Evolutionary conservation across 2,888 invertebrate species (phyloP).

Genomic region (Chromoteleia sp.): DNA sequence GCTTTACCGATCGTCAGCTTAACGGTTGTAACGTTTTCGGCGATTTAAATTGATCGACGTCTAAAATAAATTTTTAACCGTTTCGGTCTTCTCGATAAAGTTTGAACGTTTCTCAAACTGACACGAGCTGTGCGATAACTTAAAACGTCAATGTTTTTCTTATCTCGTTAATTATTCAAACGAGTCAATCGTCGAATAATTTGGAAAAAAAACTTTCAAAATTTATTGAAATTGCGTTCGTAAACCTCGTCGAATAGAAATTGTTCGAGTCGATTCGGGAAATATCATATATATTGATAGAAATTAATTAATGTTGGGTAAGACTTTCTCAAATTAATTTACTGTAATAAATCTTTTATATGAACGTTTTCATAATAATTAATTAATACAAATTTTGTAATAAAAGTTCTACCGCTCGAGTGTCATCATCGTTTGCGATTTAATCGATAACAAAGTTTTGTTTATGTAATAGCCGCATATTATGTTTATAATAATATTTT

Average conservation of each 20-base stretch:
- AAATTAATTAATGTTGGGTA: conserved; percentile 14
- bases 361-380: neutral
- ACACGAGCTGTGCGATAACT: conserved; percentile 2
- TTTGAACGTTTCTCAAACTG: neutral
- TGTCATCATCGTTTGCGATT: too few relatives aligned
- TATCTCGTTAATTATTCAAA: conserved; percentile 7
- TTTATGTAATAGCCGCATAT: too few relatives aligned
- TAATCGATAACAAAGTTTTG: too few relatives aligned
- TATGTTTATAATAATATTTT: too few relatives aligned
- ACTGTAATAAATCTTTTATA: conserved; percentile 8
- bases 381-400: conserved; percentile 12
- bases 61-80: too few relatives aligned
- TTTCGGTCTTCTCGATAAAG: too few relatives aligned
- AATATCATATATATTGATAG: neutral
- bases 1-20: too few relatives aligned
- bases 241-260: neutral
- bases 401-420: neutral
- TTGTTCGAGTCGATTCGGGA: conserved; percentile 1
- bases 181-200: conserved; percentile 1
- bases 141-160: neutral
- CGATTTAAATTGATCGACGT: too few relatives aligned
- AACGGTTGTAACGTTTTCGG: too few relatives aligned
- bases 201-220: conserved; percentile 9
- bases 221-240: neutral
- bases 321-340: conserved; percentile 34